Base-by-base conservation (phyloP, 92 coral and sea anemone species). In the Umimayanthus chanpuru region DNA sequence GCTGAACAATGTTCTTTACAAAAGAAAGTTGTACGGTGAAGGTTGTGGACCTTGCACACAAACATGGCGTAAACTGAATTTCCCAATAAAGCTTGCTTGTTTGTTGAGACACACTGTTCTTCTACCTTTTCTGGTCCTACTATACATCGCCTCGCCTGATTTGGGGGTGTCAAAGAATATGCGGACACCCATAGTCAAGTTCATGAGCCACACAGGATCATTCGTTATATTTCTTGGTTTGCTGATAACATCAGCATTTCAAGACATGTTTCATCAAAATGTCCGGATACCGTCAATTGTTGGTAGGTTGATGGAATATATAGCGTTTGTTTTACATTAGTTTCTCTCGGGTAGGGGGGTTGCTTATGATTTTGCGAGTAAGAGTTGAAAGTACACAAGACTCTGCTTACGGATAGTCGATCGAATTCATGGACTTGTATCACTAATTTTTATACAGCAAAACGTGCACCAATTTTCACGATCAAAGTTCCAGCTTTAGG, bases 141-240 rank as follows among this genome's bases (percentile, higher is more conserved):
- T 90, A 39, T 73, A 87, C 56, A 61, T 87, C 28, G 14, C 87
- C 14, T 85, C 67, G n/a, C 93, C 93, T 39, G 70, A 73, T 28
- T 56, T 67, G 36, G 9, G 68, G 66, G 47, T 90, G 50, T 80
- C 91, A 4, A 14, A 58, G n/a, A 72, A 72, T 2, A 7, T 90
- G 90, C 79, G 38, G 18, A 90, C 76, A 36, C 93, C 93, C 14
- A 55, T 87, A 30, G 79, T 87, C 75, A 90, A 90, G 87, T 90
- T 79, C 55, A 64, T 58, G 41, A 90, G 92, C 44, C 92, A 90
- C 76, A 80, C 88, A 4, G 88, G 93, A 11, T 86, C 93, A 26
- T 81, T 88, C 41, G 77, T 61, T 28, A 43, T 90, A 5, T 90
- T 91, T 76, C 49, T 87, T 11, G 80, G 47, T 32, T 41, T 86